A percentile compares a stretch with the other conserved stretches of the same genome.
phyloP scores from a whole-genome alignment of 2,113 vertebrate species.

The Procavia capensis region DNA sequence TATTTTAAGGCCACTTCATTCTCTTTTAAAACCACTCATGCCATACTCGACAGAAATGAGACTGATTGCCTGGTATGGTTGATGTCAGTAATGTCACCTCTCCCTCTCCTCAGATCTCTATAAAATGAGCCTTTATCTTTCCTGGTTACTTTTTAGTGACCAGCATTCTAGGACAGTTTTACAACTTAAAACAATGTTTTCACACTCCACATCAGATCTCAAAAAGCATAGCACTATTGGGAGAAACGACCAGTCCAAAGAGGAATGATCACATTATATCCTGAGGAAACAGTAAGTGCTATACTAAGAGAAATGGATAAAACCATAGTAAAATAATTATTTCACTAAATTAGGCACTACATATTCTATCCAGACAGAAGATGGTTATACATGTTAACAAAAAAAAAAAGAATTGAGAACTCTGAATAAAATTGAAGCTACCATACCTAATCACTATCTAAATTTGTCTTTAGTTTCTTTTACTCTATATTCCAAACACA shows the following conservation, averaged over 20 bases:
- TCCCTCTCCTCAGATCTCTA: slow-evolving; percentile 15
- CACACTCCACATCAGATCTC: not conserved
- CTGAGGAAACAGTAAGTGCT: slow-evolving; percentile 1
- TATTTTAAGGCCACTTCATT: not conserved
- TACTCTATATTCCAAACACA: no score
- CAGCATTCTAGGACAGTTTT: slow-evolving; percentile 5
- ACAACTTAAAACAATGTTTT: not conserved
- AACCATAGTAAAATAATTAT: not conserved
- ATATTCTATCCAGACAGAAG: slow-evolving; percentile 22
- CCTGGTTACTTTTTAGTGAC: not conserved
- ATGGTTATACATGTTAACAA: not conserved
- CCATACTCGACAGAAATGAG: not conserved
- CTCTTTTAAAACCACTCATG: not conserved
- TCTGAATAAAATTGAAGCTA: not conserved
- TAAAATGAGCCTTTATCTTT: slow-evolving; percentile 65
- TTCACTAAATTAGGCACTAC: not conserved
- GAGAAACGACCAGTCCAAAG: not conserved
- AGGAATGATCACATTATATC: not conserved
- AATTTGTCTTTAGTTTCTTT: slow-evolving; percentile 15
- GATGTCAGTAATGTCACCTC: not conserved
- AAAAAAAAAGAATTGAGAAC: not conserved
- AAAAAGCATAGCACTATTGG: not conserved
- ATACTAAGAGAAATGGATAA: not conserved
- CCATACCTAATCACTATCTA: not conserved
- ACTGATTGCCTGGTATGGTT: slow-evolving; percentile 19